Conservation (phyloP, 2,113 vertebrate species). For the Chaenocephalus aceratus region DNA sequence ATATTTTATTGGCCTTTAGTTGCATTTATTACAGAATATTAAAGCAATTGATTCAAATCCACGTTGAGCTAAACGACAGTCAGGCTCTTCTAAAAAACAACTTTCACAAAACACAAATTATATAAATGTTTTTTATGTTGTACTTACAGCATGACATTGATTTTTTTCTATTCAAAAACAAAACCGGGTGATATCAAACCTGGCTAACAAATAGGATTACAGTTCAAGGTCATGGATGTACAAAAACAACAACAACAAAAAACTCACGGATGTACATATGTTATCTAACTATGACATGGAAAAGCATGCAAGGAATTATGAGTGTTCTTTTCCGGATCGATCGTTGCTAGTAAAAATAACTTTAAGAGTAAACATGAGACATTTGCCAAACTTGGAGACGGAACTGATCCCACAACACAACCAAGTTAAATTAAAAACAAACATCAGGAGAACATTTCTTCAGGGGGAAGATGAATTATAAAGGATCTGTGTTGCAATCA, state of each 20-base stretch:
- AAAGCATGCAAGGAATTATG: slow-evolving; percentile 43
- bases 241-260: not conserved
- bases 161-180: not conserved
- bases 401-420: not conserved
- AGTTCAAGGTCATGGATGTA: slow-evolving; percentile 24
- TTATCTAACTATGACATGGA: slow-evolving; percentile 22
- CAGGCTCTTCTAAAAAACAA: slow-evolving; percentile 14
- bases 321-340: not conserved
- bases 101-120: slow-evolving; percentile 41
- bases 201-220: slow-evolving; percentile 34
- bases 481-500: slow-evolving; percentile 7
- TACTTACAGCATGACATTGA: slow-evolving; percentile 36
- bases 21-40: not conserved
- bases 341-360: not conserved
- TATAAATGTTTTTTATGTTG: slow-evolving; percentile 51
- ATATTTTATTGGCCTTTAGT: not conserved
- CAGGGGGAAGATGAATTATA: not conserved
- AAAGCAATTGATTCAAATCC: slow-evolving; percentile 18
- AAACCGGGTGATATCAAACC: slow-evolving; percentile 37
- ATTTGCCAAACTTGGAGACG: slow-evolving; percentile 2
- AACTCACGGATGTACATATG: slow-evolving; percentile 11
- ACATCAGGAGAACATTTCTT: slow-evolving; percentile 18
- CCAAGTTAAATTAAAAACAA: slow-evolving; percentile 26
- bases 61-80: slow-evolving; percentile 18
- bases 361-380: not conserved